Evolutionary conservation across 2,888 invertebrate genomes (phyloP).

Genomic region (Agrilus mali): DNA sequence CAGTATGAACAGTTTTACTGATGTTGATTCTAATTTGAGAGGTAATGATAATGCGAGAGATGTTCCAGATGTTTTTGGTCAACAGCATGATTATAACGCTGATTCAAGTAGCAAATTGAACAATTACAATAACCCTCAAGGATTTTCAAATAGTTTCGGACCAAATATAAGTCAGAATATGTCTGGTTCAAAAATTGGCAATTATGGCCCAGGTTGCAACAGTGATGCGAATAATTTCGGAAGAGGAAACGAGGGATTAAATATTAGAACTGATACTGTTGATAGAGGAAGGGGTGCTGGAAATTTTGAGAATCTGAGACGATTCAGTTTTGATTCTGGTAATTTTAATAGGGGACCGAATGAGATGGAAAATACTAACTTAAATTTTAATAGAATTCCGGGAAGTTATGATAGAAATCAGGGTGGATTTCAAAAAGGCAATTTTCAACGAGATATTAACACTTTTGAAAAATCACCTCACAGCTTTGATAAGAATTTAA

Average conservation of each 20-base stretch:
- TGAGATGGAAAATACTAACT: conserved; percentile 3
- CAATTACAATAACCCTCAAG: too few relatives aligned
- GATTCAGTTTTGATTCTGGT: conserved; percentile 1
- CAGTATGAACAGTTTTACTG: too few relatives aligned
- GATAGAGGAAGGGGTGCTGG: conserved; percentile 1
- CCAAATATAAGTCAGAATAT: too few relatives aligned
- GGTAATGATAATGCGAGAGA: too few relatives aligned
- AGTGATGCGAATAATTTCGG: conserved; percentile 6
- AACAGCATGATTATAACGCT: too few relatives aligned
- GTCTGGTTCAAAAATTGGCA: too few relatives aligned
- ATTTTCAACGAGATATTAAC: conserved; percentile 4
- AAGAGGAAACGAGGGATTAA: conserved; percentile 1
- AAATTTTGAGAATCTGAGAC: neutral
- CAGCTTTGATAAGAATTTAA: conserved; percentile 3
- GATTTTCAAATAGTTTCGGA: too few relatives aligned
- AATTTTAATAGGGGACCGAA: conserved; percentile 4
- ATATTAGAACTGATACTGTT: conserved; percentile 3
- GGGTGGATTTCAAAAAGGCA: conserved; percentile 5
- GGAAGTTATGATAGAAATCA: conserved; percentile 5
- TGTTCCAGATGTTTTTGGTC: too few relatives aligned
- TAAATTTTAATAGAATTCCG: conserved; percentile 4
- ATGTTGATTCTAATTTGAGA: too few relatives aligned
- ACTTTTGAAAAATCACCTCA: conserved; percentile 4
- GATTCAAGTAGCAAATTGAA: too few relatives aligned
- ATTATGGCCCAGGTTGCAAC: neutral